Percentiles rank a stretch among this genome's conserved stretches.
Conservation (phyloP, 2,113 vertebrate genomes). For the Hypomesus transpacificus region DNA sequence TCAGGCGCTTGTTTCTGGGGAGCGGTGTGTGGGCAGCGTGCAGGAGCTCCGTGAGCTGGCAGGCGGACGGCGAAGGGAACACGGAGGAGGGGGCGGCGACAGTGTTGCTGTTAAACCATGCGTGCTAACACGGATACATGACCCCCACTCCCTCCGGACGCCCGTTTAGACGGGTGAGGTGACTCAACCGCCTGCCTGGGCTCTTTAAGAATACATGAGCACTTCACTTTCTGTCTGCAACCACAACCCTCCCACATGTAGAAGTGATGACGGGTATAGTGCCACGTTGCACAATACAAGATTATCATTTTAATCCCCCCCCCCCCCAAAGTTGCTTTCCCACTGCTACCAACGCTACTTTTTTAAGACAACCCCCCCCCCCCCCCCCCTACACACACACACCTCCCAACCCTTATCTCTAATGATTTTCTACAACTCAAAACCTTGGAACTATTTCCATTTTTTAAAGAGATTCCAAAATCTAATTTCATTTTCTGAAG, state of each 20-base stretch:
- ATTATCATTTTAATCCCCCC: neutral
- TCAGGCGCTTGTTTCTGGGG: too few species aligned
- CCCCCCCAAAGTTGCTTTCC: neutral
- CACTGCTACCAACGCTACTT: conserved; percentile 1
- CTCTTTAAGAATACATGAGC: conserved; percentile 44
- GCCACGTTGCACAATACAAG: conserved; percentile 42
- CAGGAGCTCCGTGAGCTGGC: too few species aligned
- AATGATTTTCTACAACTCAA: too few species aligned
- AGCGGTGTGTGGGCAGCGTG: neutral
- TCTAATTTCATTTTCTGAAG: neutral
- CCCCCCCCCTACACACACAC: neutral
- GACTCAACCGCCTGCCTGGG: conserved; percentile 10
- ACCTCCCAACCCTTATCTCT: neutral
- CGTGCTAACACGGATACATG: conserved; percentile 31
- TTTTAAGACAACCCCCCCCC: neutral
- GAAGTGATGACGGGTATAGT: conserved; percentile 45
- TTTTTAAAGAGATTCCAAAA: too few species aligned
- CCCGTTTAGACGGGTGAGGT: conserved; percentile 31
- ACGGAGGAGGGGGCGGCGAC: conserved; percentile 15
- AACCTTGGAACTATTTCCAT: too few species aligned
- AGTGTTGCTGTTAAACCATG: conserved; percentile 34
- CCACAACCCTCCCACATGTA: conserved; percentile 23
- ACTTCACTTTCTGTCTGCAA: conserved; percentile 37
- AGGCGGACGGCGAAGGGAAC: neutral
- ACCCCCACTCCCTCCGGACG: conserved; percentile 28